Conservation (phyloP, 2,888 invertebrate genomes). For the Sphecodes monilicornis region DNA sequence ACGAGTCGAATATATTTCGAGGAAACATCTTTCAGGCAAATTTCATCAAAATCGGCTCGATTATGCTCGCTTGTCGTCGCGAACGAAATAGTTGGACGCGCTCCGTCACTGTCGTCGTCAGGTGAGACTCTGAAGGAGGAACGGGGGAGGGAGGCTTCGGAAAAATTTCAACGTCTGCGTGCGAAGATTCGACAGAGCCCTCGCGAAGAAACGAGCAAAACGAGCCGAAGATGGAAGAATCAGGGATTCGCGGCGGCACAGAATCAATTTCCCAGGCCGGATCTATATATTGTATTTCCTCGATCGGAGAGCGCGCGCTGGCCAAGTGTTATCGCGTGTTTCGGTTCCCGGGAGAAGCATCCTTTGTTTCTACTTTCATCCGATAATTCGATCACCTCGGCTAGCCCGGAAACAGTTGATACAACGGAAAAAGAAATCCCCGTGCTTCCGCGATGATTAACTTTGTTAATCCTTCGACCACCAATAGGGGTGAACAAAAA, state of each 20-base stretch:
- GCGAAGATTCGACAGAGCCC: slow-evolving; percentile 46
- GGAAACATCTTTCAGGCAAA: not conserved
- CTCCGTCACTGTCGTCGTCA: slow-evolving; percentile 23
- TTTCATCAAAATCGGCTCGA: not conserved
- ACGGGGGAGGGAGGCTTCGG: not conserved
- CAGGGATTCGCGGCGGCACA: slow-evolving; percentile 23
- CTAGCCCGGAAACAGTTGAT: not conserved
- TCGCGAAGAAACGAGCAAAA: slow-evolving; percentile 29
- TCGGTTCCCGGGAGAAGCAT: not conserved
- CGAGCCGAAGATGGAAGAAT: slow-evolving; percentile 31
- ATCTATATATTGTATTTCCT: slow-evolving; percentile 38
- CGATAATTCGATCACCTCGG: not conserved
- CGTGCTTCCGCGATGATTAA: not conserved
- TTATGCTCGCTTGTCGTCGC: slow-evolving; percentile 8
- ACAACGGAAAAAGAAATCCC: not conserved
- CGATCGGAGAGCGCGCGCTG: not conserved
- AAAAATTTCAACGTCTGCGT: slow-evolving; percentile 55
- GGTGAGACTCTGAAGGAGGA: not conserved
- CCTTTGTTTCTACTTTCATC: not conserved
- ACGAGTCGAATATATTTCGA: not conserved
- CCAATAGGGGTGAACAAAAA: not conserved
- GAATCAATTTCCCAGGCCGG: slow-evolving; percentile 45
- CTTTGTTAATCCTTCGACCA: not conserved
- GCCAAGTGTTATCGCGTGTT: slow-evolving; percentile 6
- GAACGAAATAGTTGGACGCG: slow-evolving; percentile 37